Percentiles rank a stretch among this genome's conserved stretches.
Evolutionary conservation across 2,888 invertebrate species (phyloP).

Genomic region (Adelognathus sp.): DNA sequence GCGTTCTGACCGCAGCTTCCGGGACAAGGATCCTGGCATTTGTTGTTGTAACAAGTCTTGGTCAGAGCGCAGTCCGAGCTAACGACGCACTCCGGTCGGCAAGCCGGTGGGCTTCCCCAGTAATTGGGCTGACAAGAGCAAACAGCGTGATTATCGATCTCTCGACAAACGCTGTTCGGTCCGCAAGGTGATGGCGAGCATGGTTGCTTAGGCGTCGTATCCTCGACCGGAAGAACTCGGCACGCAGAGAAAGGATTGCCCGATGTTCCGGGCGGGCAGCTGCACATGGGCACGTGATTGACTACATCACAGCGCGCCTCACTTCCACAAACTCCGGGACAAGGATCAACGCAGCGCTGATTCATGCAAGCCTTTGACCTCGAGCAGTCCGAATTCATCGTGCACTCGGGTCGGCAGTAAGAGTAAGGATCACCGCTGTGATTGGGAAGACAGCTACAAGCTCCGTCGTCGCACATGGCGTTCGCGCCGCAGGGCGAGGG

Average conservation of each 20-base stretch:
- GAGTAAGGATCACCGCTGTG: constrained; percentile 88
- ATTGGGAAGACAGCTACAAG: constrained; percentile 88
- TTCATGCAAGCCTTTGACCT: constrained; percentile 87
- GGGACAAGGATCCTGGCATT: constrained; percentile 90
- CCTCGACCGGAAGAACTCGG: constrained; percentile 80
- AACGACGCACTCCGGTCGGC: constrained; percentile 91
- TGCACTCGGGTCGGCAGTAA: constrained; percentile 88
- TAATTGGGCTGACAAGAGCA: constrained; percentile 89
- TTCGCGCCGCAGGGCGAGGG: constrained; percentile 89
- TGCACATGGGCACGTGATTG: constrained; percentile 89
- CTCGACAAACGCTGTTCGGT: constrained; percentile 88
- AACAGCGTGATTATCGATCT: constrained; percentile 86
- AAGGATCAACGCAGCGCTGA: constrained; percentile 88
- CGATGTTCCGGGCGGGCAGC: constrained; percentile 86
- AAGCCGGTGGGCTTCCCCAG: constrained; percentile 89
- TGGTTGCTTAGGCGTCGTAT: constrained; percentile 76
- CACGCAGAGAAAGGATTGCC: constrained; percentile 89
- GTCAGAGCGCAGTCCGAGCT: constrained; percentile 90
- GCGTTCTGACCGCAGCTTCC: constrained; percentile 91
- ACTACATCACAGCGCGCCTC: constrained; percentile 88
- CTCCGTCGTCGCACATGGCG: constrained; percentile 76
- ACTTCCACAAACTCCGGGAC: constrained; percentile 88
- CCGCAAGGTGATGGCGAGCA: constrained; percentile 91
- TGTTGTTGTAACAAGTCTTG: constrained; percentile 89
- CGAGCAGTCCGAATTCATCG: constrained; percentile 88